Evolutionary conservation across 2,797 vertebrate species (phyloP), one percentile per base, ranked within the genome.

Genomic region (Paratrypauchen microcephalus): DNA sequence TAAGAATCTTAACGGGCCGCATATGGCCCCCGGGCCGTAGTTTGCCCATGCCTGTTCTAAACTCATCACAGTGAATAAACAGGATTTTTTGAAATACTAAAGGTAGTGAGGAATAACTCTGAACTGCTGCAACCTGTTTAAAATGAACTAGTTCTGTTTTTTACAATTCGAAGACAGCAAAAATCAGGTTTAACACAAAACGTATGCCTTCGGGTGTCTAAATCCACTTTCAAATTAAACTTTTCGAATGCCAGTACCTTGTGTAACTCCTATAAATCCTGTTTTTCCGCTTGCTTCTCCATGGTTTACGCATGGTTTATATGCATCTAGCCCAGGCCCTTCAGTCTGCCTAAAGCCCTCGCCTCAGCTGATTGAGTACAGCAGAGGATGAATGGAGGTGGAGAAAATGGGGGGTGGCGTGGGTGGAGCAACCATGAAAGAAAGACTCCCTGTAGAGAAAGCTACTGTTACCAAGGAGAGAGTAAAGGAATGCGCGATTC

Each of bases 401-500:
- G 76, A 76, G 9, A 23, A 45, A 15, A 45, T 1, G 28, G 58
- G 58, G 58, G 16, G 60, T n/a, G 69, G 65, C 26, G 74, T 65
- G 65, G 73, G 75, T 68, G 77, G 71, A 72, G 68, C 72, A 70
- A 62, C 73, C 72, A 69, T 73, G 65, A 83, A 74, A 73, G 77
- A 71, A 74, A 73, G 77, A 71, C 76, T 84, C 70, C 89, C 81
- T 69, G 61, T 78, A 66, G 86, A 78, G 84, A 87, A 86, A 81
- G 83, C 87, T 78, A 77, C 81, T 77, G 87, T 90, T 91, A 78
- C 89, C 87, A 87, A 83, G 87, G 86, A 86, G 83, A 83, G 77
- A 77, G 75, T 71, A 63, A 80, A 86, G 77, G 88, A 91, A 91
- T 90, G 89, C 78, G 79, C 52, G 73, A 79, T 84, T 88, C 71